Evolutionary conservation across 1,140 invertebrate species (phyloP).

Genomic region (Drosophila bocqueti): DNA sequence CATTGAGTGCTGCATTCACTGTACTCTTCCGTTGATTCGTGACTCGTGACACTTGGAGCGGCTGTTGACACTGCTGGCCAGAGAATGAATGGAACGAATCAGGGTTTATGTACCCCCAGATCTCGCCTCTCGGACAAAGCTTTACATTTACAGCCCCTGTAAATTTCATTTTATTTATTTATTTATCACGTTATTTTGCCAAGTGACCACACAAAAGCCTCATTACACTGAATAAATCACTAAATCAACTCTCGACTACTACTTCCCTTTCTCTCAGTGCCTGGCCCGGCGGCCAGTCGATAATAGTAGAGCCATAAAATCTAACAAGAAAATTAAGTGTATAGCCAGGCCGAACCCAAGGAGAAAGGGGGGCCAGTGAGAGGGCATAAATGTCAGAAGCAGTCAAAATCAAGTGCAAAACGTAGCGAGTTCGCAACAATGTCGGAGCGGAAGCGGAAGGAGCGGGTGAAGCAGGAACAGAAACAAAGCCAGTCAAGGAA

Average conservation of each 20-base stretch:
- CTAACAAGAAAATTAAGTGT: conserved; percentile 73
- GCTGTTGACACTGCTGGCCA: conserved; percentile 18
- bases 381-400: conserved; percentile 78
- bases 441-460: conserved; percentile 5
- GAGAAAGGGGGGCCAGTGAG: conserved; percentile 20
- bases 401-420: conserved; percentile 71
- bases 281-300: conserved; percentile 40
- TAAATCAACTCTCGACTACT: conserved; percentile 46
- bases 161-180: conserved; percentile 30
- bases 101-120: conserved; percentile 11
- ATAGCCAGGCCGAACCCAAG: conserved; percentile 30
- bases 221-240: conserved; percentile 66
- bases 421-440: conserved; percentile 43
- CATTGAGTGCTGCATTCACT: conserved; percentile 19
- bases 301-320: conserved; percentile 76
- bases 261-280: conserved; percentile 27
- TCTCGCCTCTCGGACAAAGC: conserved; percentile 3
- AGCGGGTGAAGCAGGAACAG: background rate
- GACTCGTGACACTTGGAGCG: conserved; percentile 29
- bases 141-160: background rate
- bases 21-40: conserved; percentile 22
- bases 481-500: conserved; percentile 24
- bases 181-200: conserved; percentile 19
- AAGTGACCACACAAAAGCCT: conserved; percentile 43
- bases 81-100: conserved; percentile 23